A percentile compares a stretch with the other conserved stretches of the same genome.
Evolutionary conservation across 2,888 invertebrate genomes (phyloP).

Genomic region (Itoplectis maculator): DNA sequence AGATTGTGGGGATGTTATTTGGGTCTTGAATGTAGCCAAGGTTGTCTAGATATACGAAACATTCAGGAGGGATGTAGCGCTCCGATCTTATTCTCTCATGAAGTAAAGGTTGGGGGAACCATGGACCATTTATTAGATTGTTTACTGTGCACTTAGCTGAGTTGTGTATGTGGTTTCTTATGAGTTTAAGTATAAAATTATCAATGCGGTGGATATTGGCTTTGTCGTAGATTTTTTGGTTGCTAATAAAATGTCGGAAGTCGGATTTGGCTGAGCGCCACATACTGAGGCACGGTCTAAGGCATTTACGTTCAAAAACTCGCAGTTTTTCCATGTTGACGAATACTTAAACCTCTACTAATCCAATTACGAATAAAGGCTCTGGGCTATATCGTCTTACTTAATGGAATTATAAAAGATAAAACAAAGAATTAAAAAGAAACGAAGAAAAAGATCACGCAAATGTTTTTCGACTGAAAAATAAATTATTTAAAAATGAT

Average conservation of each 20-base stretch:
- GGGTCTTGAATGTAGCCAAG: conserved; percentile 40
- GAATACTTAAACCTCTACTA: too few relatives aligned
- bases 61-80: conserved; percentile 43
- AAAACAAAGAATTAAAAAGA: too few relatives aligned
- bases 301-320: conserved; percentile 42
- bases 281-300: conserved; percentile 26
- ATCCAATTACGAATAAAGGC: too few relatives aligned
- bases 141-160: background rate
- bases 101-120: background rate
- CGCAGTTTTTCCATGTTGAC: conserved; percentile 42
- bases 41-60: conserved; percentile 23
- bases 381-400: too few relatives aligned
- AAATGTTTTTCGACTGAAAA: too few relatives aligned
- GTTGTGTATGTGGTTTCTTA: conserved; percentile 51
- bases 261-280: conserved; percentile 20
- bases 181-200: conserved; percentile 41
- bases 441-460: too few relatives aligned
- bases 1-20: conserved; percentile 52
- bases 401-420: too few relatives aligned
- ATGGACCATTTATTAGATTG: background rate
- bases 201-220: conserved; percentile 57
- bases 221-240: conserved; percentile 50
- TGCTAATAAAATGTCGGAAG: conserved; percentile 29
- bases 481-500: too few relatives aligned
- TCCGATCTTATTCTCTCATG: background rate